phyloP scores from a whole-genome alignment of 1,140 invertebrate genomes.

The Pararge aegeria region DNA sequence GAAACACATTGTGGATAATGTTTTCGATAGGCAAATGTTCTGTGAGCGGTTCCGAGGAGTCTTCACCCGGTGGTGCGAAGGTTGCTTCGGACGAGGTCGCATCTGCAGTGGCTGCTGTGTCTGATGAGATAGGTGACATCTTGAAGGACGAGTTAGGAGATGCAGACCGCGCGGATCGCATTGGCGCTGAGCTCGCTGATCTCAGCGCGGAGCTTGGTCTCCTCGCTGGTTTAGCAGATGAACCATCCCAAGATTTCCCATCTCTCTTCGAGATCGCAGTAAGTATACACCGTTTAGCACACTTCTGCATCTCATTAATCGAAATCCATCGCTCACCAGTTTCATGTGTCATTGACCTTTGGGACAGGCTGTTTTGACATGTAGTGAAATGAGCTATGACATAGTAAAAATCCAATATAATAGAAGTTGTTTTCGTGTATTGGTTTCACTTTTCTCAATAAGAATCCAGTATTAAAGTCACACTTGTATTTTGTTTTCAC shows the following conservation, averaged over 20 bases:
- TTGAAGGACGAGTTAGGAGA: conserved; percentile 67
- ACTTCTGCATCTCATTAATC: neutral
- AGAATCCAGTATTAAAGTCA: too few relatives aligned
- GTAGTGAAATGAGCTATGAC: conserved; percentile 16
- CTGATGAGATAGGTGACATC: conserved; percentile 71
- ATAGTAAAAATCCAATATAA: conserved; percentile 3
- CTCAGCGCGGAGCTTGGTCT: conserved; percentile 63
- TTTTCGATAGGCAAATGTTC: conserved; percentile 71
- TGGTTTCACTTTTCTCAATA: too few relatives aligned
- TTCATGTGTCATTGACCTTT: conserved; percentile 47
- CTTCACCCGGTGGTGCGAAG: conserved; percentile 54
- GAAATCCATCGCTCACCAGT: neutral
- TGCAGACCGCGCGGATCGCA: conserved; percentile 60
- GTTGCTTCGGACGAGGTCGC: conserved; percentile 62
- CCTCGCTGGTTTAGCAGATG: conserved; percentile 60
- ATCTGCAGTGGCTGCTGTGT: conserved; percentile 64
- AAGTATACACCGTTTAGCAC: conserved; percentile 34
- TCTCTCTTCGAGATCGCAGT: conserved; percentile 67
- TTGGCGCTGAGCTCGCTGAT: conserved; percentile 66
- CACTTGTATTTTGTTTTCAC: too few relatives aligned
- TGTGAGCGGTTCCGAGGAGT: conserved; percentile 50
- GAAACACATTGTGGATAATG: conserved; percentile 68
- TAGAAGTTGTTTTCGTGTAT: too few relatives aligned
- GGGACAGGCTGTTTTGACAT: conserved; percentile 26
- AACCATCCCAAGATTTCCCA: conserved; percentile 63